Base-by-base conservation (phyloP, 1,140 invertebrate species). In the Drosophila bipectinata region DNA sequence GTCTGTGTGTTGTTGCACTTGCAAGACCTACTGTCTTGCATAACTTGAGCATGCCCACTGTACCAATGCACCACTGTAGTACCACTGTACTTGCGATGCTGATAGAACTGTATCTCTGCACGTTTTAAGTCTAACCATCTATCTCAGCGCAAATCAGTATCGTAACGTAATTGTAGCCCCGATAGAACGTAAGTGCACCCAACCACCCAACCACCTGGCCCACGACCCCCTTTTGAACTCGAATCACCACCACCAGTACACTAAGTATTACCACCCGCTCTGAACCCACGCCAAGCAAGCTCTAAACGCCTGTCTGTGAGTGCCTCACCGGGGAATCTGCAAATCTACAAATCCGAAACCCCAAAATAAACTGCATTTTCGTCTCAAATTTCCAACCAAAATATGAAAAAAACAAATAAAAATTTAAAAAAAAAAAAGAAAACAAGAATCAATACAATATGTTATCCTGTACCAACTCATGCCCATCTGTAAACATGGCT, bases 251-350 rank as follows among this genome's bases (percentile, higher is more conserved):
- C 21, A 21, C 21, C 18, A 18, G 18, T 21, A 21, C 51, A 67
- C 63, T 53, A 53, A 64, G 60, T 67, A 64, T 45, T 34, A 18
- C 34, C 34, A 21, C 18, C 56, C 56, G 1, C 24, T 14, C 56
- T 24, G 28, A 61, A 61, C 1, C 60, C 62, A 61, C 56, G 28
- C 47, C 47, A 57, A 72, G n/a, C 59, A 60, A 75, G 68, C 63
- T 77, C 68, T 69, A 52, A 77, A 66, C 74, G 77, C 74, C 82
- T 87, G 77, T 77, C 76, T 79, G 72, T 81, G 79, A 79, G 83
- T 68, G 67, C 54, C 59, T 60, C 44, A 7, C 60, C 49, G 32
- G 62, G 41, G 66, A 55, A 45, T 56, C 52, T 7, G 41, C 41
- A 63, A 62, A 68, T 59, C 24, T 49, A 53, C 26, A 55, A 52